Conservation (phyloP, 2,888 invertebrate species). For the Vannuccia rotundouncinata region DNA sequence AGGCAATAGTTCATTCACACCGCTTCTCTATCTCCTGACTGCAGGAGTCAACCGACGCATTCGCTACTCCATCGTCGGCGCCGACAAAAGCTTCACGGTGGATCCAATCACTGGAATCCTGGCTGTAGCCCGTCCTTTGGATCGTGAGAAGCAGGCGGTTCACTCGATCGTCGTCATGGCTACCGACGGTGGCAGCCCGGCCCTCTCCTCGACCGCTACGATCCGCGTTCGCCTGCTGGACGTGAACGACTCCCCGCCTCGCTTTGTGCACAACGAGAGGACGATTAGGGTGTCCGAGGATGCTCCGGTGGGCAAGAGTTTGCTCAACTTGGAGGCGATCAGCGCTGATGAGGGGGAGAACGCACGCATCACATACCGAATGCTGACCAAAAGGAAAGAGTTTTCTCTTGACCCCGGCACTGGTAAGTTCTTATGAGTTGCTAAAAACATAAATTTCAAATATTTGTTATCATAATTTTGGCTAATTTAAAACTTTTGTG, state of each 20-base stretch:
- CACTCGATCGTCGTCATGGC: not conserved
- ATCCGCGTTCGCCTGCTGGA: not conserved
- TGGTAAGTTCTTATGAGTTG: constrained; percentile 33
- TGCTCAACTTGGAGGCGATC: not conserved
- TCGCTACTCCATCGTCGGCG: not conserved
- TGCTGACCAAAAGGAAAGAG: not conserved
- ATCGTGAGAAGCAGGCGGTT: not conserved
- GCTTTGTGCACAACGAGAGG: not conserved
- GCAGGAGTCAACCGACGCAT: constrained; percentile 10
- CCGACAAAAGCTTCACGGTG: not conserved
- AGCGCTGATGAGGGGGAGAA: constrained; percentile 10
- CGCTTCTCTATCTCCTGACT: too few species aligned
- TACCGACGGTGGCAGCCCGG: not conserved
- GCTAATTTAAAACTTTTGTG: too few species aligned
- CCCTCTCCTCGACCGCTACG: not conserved
- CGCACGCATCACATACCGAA: constrained; percentile 28
- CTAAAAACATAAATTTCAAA: too few species aligned
- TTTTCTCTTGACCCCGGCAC: not conserved
- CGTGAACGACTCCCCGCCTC: constrained; percentile 11
- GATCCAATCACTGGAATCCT: not conserved
- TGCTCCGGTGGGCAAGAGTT: not conserved
- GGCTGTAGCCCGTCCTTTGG: not conserved
- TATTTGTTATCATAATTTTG: too few species aligned
- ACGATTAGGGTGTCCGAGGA: not conserved
- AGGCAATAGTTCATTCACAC: too few species aligned